A percentile compares a stretch with the other conserved stretches of the same genome.
phyloP scores from a whole-genome alignment of 2,888 invertebrate species.

The Cinara cedri region DNA sequence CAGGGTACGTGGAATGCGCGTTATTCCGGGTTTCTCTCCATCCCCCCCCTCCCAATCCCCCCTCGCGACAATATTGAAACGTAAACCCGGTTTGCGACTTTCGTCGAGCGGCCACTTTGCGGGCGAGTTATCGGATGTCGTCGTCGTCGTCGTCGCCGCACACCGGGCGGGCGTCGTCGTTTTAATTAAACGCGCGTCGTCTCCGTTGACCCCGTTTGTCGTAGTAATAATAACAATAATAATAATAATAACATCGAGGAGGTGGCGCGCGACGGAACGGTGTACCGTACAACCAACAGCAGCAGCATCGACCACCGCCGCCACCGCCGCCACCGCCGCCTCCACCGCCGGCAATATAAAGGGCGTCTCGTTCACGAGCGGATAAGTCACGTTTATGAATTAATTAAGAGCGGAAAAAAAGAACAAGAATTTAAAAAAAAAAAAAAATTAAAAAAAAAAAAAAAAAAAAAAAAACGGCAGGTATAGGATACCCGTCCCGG shows the following conservation, averaged over 20 bases:
- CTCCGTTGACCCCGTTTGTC: conserved; percentile 39
- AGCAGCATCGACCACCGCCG: conserved; percentile 3
- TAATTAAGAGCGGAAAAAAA: conserved; percentile 26
- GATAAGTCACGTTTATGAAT: conserved; percentile 57
- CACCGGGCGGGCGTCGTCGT: conserved; percentile 32
- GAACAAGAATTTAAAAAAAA: not conserved
- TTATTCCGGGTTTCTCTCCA: no score
- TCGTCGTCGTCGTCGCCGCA: not conserved
- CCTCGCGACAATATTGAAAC: no score
- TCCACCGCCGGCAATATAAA: not conserved
- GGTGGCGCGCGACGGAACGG: conserved; percentile 22
- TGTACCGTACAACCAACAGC: not conserved
- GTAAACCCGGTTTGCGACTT: no score
- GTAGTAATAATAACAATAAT: no score
- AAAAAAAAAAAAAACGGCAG: conserved; percentile 15
- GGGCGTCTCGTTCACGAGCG: conserved; percentile 50
- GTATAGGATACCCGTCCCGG: no score
- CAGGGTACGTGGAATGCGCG: no score
- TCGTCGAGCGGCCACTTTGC: not conserved
- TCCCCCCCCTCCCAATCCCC: no score
- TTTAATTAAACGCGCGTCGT: conserved; percentile 31
- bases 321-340: not conserved
- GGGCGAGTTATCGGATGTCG: not conserved
- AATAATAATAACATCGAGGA: no score
- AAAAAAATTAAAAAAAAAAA: not conserved